These are phyloP conservation scores for Drusus annulatus DNA, from an alignment of 1,140 invertebrate genomes.

Conservation along the genomic window DNA sequence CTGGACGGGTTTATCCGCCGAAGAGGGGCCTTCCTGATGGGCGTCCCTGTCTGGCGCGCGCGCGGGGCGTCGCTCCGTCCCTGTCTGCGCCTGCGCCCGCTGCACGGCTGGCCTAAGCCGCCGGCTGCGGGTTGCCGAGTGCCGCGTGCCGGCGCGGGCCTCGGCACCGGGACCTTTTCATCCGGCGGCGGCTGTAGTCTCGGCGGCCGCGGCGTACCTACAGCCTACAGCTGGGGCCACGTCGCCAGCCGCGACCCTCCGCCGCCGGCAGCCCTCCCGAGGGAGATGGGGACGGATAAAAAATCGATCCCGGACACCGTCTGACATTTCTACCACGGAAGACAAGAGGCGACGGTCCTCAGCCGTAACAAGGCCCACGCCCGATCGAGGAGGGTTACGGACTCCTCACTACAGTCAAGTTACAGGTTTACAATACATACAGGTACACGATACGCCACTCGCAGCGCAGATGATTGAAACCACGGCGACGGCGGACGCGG, in stretches of 20 bases:
- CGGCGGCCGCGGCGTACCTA: no score
- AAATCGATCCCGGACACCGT: slow-evolving; percentile 33
- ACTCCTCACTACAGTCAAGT: no score
- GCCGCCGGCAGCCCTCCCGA: slow-evolving; percentile 3
- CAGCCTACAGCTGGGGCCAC: no score
- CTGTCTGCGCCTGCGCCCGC: slow-evolving; percentile 18
- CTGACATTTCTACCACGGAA: slow-evolving; percentile 7
- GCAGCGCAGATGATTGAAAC: no score
- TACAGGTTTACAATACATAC: no score
- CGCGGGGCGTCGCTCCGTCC: slow-evolving; percentile 17
- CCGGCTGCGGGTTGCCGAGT: no score
- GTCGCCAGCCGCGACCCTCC: no score
- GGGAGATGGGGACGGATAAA: slow-evolving; percentile 21
- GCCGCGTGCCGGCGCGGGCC: no score
- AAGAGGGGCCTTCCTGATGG: slow-evolving; percentile 31
- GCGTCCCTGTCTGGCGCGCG: slow-evolving; percentile 23
- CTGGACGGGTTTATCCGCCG: slow-evolving; percentile 18
- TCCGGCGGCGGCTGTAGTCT: no score
- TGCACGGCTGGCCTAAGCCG: background rate
- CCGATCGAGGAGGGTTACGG: no score
- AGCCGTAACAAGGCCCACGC: background rate
- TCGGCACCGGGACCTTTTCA: background rate
- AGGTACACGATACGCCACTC: no score
- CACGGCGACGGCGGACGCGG: no score
- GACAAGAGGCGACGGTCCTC: background rate